Percentiles rank a stretch among this genome's conserved stretches.
Conservation (phyloP, 1,140 invertebrate species). For the Ctenoplectra terminalis region DNA sequence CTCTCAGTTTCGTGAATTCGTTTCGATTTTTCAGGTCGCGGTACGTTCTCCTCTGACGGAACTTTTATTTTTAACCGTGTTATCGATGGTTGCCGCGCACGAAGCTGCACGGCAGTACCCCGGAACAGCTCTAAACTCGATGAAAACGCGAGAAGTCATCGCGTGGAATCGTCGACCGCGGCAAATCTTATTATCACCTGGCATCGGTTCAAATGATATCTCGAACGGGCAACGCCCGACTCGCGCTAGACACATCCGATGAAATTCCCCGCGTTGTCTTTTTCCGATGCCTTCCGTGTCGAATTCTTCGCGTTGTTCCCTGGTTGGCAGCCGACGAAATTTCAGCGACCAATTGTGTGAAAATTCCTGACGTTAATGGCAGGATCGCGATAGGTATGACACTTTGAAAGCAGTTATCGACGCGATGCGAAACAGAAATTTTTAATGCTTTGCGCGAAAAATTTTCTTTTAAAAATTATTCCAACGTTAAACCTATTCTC, state of each 20-base stretch:
- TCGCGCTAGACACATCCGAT: neutral
- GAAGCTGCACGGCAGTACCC: neutral
- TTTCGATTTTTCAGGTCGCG: neutral
- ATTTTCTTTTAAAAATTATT: too few species aligned
- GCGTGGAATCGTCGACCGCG: constrained; percentile 33
- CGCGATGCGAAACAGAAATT: neutral
- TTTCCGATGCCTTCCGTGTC: constrained; percentile 1
- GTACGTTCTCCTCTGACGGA: neutral
- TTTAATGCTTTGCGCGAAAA: too few species aligned
- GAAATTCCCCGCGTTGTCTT: constrained; percentile 18
- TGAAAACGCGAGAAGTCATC: constrained; percentile 43
- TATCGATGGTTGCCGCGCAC: constrained; percentile 8
- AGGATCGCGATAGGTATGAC: neutral
- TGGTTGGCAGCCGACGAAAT: neutral
- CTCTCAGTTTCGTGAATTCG: neutral
- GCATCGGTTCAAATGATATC: constrained; percentile 34
- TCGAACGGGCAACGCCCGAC: neutral
- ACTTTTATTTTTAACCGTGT: constrained; percentile 27
- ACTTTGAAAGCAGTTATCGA: neutral
- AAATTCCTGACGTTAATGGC: neutral
- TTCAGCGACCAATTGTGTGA: neutral
- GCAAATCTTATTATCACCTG: constrained; percentile 45
- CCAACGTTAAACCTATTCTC: too few species aligned
- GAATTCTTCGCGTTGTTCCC: constrained; percentile 3
- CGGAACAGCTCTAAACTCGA: constrained; percentile 7